Percentiles rank a stretch among this genome's conserved stretches.
Conservation (phyloP, 2,113 vertebrate species). For the Gobius niger region DNA sequence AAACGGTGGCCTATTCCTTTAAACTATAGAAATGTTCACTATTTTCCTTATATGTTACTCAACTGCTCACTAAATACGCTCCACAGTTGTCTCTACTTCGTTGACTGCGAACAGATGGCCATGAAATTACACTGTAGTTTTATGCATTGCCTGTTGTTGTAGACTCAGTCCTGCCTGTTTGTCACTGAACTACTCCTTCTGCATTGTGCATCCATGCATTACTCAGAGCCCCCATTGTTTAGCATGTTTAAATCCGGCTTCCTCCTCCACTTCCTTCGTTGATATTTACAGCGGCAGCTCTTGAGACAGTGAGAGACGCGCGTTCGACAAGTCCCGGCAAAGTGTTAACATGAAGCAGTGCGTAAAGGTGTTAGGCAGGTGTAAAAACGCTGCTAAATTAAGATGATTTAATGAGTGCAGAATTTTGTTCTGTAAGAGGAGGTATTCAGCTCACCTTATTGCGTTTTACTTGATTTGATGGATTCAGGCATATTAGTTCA, state of each 20-base stretch:
- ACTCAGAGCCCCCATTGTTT: not conserved
- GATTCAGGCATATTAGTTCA: too few relatives aligned
- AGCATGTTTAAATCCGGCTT: not conserved
- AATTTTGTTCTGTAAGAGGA: not conserved
- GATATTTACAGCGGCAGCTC: slow-evolving; percentile 6
- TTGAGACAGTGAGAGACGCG: not conserved
- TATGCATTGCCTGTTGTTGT: not conserved
- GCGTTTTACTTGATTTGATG: too few relatives aligned
- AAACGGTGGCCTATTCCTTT: too few relatives aligned
- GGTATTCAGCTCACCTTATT: too few relatives aligned
- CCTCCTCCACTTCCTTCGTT: not conserved
- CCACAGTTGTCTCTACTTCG: too few relatives aligned
- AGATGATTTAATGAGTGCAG: not conserved
- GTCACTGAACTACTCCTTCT: not conserved
- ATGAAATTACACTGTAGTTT: too few relatives aligned
- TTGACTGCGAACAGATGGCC: too few relatives aligned
- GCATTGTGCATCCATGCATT: not conserved
- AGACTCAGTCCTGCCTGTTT: not conserved
- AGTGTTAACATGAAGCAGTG: not conserved
- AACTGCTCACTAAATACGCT: too few relatives aligned
- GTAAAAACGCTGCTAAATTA: not conserved
- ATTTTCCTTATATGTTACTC: too few relatives aligned
- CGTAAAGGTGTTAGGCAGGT: not conserved
- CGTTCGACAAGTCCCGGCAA: not conserved
- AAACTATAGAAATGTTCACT: too few relatives aligned